phyloP scores from a whole-genome alignment of 2,797 vertebrate species.

The Alauda arvensis region DNA sequence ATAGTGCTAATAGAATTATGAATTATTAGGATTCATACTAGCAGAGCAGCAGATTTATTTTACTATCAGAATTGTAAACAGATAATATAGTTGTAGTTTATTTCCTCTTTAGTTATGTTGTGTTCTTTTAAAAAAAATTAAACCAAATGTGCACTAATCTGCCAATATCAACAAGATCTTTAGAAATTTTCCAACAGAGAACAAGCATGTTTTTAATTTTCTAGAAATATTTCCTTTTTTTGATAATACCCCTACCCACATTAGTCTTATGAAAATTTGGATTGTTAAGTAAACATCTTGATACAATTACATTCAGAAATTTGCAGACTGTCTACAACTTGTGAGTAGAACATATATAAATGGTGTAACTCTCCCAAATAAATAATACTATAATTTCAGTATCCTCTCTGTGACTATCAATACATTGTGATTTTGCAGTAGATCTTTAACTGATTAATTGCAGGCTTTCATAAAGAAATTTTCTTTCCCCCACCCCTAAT shows the following conservation, averaged over 20 bases:
- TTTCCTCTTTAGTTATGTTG: neutral
- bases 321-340: neutral
- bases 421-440: constrained; percentile 3
- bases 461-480: neutral
- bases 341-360: neutral
- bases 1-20: neutral
- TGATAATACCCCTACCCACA: constrained; percentile 15
- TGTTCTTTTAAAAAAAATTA: neutral
- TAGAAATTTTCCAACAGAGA: constrained; percentile 20
- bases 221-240: constrained; percentile 54
- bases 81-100: neutral
- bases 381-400: neutral
- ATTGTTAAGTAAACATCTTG: neutral
- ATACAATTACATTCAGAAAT: neutral
- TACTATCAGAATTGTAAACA: neutral
- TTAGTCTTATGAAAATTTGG: constrained; percentile 22
- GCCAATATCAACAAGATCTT: constrained; percentile 44
- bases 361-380: neutral
- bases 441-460: constrained; percentile 33
- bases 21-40: neutral
- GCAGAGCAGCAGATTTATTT: neutral
- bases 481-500: fast-evolving
- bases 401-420: neutral
- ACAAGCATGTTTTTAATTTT: neutral
- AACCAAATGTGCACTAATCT: constrained; percentile 32